Evolutionary conservation across 2,888 invertebrate genomes (phyloP).

Genomic region (Disparrhopalites patrizii): DNA sequence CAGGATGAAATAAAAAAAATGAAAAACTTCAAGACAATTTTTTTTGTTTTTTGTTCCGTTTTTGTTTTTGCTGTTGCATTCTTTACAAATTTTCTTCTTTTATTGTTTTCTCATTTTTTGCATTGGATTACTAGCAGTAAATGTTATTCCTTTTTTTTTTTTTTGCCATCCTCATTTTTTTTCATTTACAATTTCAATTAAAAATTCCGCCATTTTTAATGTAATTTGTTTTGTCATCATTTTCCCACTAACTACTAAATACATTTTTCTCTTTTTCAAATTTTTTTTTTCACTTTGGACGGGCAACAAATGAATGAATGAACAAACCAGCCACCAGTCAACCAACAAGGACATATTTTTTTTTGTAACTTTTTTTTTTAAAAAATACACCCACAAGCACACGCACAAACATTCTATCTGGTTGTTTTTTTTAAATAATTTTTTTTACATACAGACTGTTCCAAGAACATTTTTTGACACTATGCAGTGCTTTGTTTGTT

Average conservation of each 20-base stretch:
- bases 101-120: background rate
- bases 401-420: too few species aligned
- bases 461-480: too few species aligned
- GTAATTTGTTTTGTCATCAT: too few species aligned
- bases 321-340: conserved; percentile 20
- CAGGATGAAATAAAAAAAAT: background rate
- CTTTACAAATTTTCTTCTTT: conserved; percentile 23
- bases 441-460: too few species aligned
- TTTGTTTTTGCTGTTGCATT: conserved; percentile 10
- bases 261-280: too few species aligned
- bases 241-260: too few species aligned
- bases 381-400: background rate
- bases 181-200: background rate
- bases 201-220: conserved; percentile 20
- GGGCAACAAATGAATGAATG: conserved; percentile 23
- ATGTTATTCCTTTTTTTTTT: background rate
- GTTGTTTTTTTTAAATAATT: too few species aligned
- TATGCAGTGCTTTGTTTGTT: too few species aligned
- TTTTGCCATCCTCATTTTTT: background rate
- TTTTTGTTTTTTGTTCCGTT: background rate
- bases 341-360: conserved; percentile 1
- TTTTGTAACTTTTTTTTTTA: background rate
- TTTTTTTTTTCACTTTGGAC: conserved; percentile 18
- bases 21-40: background rate
- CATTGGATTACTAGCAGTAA: background rate